Evolutionary conservation across 1,140 invertebrate species (phyloP), one percentile per base, ranked within the genome.

Genomic region (Drosophila erecta): DNA sequence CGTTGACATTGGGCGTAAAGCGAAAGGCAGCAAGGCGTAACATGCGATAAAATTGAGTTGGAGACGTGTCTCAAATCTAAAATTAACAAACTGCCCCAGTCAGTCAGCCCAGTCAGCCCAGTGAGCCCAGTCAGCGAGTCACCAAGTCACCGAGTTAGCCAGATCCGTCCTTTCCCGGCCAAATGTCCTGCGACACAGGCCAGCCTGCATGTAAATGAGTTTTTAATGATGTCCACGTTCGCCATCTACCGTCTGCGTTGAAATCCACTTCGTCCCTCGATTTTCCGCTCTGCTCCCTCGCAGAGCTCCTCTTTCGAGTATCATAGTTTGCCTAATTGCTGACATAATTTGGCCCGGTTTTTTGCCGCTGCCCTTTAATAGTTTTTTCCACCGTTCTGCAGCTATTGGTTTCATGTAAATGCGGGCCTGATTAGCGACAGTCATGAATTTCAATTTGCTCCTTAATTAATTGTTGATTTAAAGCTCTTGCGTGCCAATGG

Each of bases 11-110:
- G 33, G 71, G 64, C 67, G 46, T 76, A 79, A 73, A 79, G 84
- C 84, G 84, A 83, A 87, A 89, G 81, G 73, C 85, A 90, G 72
- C 85, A 85, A 79, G 86, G 85, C 85, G 85, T 90, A 90, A 90
- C 85, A 90, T 90, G 85, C 85, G 85, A 90, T 90, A 90, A 90
- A 90, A 90, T 90, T 90, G 81, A 90, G 81, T 81, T 71, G 81
- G 62, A 85, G 84, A 90, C 85, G 85, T 90, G 85, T 90, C 75
- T 90, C 85, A 90, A 90, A 90, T 90, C 86, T 85, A 60, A 90
- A 90, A 90, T 90, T 90, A 90, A 90, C 85, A 79, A 85, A 74
- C 79, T 69, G 76, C 61, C 74, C 41, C 51, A 81, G 74, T 61
- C 62, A 46, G 47, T 58, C 66, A 62, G 33, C 46, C 49, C 40